Evolutionary conservation across 2,113 vertebrate species (phyloP), one percentile per base, ranked within the genome.

Genomic region (Ahaetulla prasina): DNA sequence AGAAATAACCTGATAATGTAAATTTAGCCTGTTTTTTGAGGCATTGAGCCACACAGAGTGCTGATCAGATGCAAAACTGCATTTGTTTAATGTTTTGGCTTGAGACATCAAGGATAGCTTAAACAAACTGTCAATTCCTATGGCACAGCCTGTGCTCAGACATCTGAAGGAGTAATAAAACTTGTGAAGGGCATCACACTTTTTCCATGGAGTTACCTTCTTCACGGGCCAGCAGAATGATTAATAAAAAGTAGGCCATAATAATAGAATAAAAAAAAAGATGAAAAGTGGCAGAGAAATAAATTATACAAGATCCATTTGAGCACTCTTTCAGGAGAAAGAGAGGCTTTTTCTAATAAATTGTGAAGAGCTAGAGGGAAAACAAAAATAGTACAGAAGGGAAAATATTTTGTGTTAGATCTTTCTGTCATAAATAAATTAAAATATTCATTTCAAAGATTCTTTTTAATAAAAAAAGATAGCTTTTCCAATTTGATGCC

Each of bases 251-350:
- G 86, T 80, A 93, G 85, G 52, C 35, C 50, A 91, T 88, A 88
- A 93, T 68, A 91, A 55, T 49, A 80, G 85, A 91, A 93, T 84
- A 49, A 88, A 74, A 84, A 84, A 55, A 39, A 91, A 93, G 49
- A 93, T 87, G 89, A 93, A 93, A 91, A 88, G 85, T 55, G 60
- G 43, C 63, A 93, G 49, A 91, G 22, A 90, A 91, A 93, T 91
- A 93, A 91, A 92, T 91, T 35, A 91, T 50, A 55, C 3, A 39
- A 80, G 63, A 91, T 93, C 89, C 49, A 88, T 55, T 88, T 86
- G 87, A 91, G 89, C 89, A 90, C 60, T 88, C 39, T 85, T 91
- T 87, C 35, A 49, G 63, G 89, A 74, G 43, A 88, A 63, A 52
- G 55, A 91, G 57, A 60, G 50, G 43, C 52, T 27, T 93, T 43